Evolutionary conservation across 2,797 vertebrate genomes (phyloP), one percentile per base, ranked within the genome.

Genomic region (Siniperca scherzeri): DNA sequence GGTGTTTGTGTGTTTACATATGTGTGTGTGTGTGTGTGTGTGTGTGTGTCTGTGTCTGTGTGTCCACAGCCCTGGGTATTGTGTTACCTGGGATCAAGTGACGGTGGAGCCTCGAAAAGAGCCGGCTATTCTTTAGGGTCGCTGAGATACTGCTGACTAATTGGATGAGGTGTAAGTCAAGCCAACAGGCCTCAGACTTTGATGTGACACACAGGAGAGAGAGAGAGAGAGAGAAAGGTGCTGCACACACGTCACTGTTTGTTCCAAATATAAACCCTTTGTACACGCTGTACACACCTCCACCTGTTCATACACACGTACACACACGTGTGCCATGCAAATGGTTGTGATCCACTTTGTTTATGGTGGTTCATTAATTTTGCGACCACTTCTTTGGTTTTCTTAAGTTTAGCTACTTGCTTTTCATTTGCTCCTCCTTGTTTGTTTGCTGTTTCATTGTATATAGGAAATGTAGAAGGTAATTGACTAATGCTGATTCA

Each of bases 151-250:
- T 95, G 91, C 78, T n/a, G 88, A 95, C 96, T 98, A 98, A 99
- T 98, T 98, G 97, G 97, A 98, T 98, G 96, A 97, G 96, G 97
- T 97, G 97, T 97, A 98, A 97, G 96, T 96, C 94, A 95, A 98
- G 95, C 96, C 97, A 96, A 96, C 94, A 88, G 96, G 96, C 93
- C 92, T 93, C 93, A 68, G 93, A 95, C 97, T 97, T 97, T 97
- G 96, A 97, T 97, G 96, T 96, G 96, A 94, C 93, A 94, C 92
- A 88, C 92, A 82, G 88, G 94, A 91, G 87, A 88, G 1, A 91
- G 66, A 69, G 81, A 78, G 75, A 74, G 67, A 62, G 74, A 78
- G 76, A 74, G 72, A 74, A 48, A 84, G 80, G 79, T 61, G 78
- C 73, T 66, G 69, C 59, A 74, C 77, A 72, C 80, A 88, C 82